Conservation (phyloP, 2,888 invertebrate species). For the Platynereis dumerilii region DNA sequence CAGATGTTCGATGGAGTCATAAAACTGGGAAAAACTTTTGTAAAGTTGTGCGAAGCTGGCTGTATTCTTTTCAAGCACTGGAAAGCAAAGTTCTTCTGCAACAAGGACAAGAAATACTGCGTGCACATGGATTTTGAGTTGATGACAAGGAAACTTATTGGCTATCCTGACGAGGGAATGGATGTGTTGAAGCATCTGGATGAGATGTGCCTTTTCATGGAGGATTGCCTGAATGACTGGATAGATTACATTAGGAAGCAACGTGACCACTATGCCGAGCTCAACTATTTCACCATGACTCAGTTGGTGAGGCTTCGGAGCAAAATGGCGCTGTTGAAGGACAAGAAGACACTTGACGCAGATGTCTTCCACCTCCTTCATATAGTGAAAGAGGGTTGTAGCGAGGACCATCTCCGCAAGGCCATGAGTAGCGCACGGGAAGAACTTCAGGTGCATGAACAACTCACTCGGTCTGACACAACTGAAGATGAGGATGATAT, state of each 20-base stretch:
- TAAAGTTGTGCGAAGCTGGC: constrained; percentile 47
- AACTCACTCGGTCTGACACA: not conserved
- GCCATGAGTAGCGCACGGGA: constrained; percentile 10
- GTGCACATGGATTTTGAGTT: constrained; percentile 42
- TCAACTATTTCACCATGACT: constrained; percentile 51
- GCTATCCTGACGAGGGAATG: constrained; percentile 27
- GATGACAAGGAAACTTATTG: constrained; percentile 26
- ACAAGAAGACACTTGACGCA: not conserved
- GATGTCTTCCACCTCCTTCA: constrained; percentile 15
- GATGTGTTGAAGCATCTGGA: constrained; percentile 40
- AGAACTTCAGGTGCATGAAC: not conserved
- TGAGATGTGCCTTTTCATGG: constrained; percentile 44
- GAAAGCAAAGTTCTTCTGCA: constrained; percentile 45
- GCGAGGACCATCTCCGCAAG: constrained; percentile 20
- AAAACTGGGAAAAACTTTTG: constrained; percentile 45
- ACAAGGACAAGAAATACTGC: constrained; percentile 30
- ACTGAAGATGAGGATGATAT: constrained; percentile 1
- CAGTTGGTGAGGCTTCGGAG: constrained; percentile 52
- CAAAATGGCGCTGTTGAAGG: constrained; percentile 41
- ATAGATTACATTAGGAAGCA: constrained; percentile 40
- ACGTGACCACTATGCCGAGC: constrained; percentile 38
- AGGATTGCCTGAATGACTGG: constrained; percentile 45
- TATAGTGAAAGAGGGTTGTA: constrained; percentile 25
- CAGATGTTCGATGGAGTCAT: constrained; percentile 50
- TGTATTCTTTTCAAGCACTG: constrained; percentile 50